Base-by-base conservation (phyloP, 2,888 invertebrate species). In the Dynastes tityus region DNA sequence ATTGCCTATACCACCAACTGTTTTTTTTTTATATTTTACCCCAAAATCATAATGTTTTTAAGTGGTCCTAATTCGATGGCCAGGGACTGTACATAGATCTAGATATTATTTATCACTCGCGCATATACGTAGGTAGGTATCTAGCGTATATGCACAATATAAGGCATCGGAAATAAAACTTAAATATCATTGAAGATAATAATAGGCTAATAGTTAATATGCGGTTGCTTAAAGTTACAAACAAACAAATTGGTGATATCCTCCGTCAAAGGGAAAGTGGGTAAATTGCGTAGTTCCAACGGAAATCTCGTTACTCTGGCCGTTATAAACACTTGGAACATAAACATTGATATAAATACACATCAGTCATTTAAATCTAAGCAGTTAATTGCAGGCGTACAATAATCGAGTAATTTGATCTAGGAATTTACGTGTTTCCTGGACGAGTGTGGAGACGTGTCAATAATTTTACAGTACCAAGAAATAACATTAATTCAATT, bases 371-470 rank as follows among this genome's bases (percentile, higher is more conserved):
- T 22, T 11, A 65, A 40, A 16, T 65, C 65, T 45, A 40, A 40
- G 1, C 65, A 65, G 65, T n/a, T 65, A 65, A 65, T 65, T 65
- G 45, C 65, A 16, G 16, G 45, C 45, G 40, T 8, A 65, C 65
- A 65, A 65, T 65, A 65, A 65, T 65, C 65, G 40, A 65, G 45
- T 45, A 65, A 65, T 16, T 40, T 37, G 65, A 65, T 40, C 40
- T 40, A 40, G 45, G 40, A 65, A 65, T 65, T 45, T 65, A 55
- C 55, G 55, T 13, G 45, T 65, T 65, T 65, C 65, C 65, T 45
- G 6, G 16, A 40, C 37, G 13, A 40, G n/a, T 40, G 8, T 37
- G 8, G 37, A 22, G 6, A 40, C 37, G 65, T 45, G 22, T 65
- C 16, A 45, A 63, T 32, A 29, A 63, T 63, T 32, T 32, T 2